Base-by-base conservation (phyloP, 2,113 vertebrate genomes). In the Clarias macrocephalus region DNA sequence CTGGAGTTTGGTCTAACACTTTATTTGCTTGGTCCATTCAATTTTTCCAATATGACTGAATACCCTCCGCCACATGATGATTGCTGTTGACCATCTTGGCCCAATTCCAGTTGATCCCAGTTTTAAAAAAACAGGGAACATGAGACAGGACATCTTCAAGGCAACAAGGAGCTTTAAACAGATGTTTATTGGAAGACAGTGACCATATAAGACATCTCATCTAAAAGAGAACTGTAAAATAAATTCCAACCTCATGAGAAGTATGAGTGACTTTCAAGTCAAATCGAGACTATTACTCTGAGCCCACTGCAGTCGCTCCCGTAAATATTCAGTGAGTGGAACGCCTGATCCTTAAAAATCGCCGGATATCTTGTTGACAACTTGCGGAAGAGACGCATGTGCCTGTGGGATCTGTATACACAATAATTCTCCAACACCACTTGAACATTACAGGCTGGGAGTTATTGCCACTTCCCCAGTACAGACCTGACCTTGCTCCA, bases 101-200 rank as follows among this genome's bases (percentile, higher is more conserved):
- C 84, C 42, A 79, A 79, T 90, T 93, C 92, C 93, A 93, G 92
- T 91, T 89, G 4, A 91, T 91, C 91, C 90, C 89, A 91, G 84
- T 65, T 79, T 68, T 48, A 9, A 66, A 42, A 75, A 42, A 54
- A 80, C 65, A 79, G 30, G 25, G 30, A 33, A 80, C 77, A 59
- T 30, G 82, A 76, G 9, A 85, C 30, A 66, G 0, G 37, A 28
- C 80, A 80, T 88, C 25, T 77, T 72, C 73, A 56, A 76, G 83
- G 28, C 37, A 68, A 52, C 76, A 59, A 54, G 52, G 48, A 81
- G n/a, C 77, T 90, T 87, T 23, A 65, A 87, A 16, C 70, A 77
- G 76, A 62, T 28, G 15, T 59, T 65, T 83, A 60, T 81, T 86
- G 90, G 86, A 91, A 91, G 91, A 92, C 88, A 59, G 83, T 54